Conservation (phyloP, 2,888 invertebrate species). For the Mythimna impura region DNA sequence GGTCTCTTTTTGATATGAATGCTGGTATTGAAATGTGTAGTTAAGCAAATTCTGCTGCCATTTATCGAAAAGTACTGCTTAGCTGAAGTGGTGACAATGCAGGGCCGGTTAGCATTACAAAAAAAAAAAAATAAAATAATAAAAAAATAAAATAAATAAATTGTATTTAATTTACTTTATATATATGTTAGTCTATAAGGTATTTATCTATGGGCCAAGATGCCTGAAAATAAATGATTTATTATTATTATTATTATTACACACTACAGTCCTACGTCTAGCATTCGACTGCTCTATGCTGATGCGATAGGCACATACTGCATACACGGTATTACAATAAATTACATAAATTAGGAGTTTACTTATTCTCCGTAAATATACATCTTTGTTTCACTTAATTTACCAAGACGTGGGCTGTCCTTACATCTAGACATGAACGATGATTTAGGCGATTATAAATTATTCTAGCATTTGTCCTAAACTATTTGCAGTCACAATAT, state of each 20-base stretch:
- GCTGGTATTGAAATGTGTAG: constrained; percentile 1
- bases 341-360: constrained; percentile 28
- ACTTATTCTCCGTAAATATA: constrained; percentile 7
- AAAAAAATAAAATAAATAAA: no score
- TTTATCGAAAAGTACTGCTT: neutral
- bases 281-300: constrained; percentile 3
- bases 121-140: no score
- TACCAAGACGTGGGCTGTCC: constrained; percentile 4
- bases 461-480: constrained; percentile 53
- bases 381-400: constrained; percentile 4
- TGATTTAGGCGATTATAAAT: constrained; percentile 47
- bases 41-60: neutral
- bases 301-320: constrained; percentile 1
- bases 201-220: no score
- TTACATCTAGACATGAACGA: constrained; percentile 32
- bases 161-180: no score
- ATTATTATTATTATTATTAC: no score
- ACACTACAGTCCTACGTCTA: constrained; percentile 1
- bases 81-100: neutral
- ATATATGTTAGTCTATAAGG: no score
- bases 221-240: no score
- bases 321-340: constrained; percentile 3
- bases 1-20: neutral
- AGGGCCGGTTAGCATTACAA: constrained; percentile 1
- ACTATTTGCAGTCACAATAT: constrained; percentile 38